These are phyloP conservation scores for Oceanodroma leucorhoa DNA, from an alignment of 2,797 vertebrate species.

Conservation along the genomic window DNA sequence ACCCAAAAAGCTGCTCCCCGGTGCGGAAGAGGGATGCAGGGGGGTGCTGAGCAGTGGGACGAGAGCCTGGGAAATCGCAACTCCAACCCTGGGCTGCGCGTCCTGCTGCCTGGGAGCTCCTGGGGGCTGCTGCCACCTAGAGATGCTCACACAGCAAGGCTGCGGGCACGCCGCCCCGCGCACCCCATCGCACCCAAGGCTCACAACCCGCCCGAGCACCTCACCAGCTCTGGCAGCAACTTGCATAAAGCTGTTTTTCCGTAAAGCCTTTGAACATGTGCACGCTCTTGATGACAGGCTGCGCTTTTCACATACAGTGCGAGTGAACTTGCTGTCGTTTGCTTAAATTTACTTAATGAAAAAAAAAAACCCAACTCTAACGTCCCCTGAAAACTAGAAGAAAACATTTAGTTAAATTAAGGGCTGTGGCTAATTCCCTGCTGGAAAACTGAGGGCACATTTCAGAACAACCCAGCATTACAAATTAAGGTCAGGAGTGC, in stretches of 20 bases:
- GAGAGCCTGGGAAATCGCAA: neutral
- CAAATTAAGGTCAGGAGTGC: neutral
- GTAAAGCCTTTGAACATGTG: neutral
- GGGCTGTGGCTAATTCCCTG: neutral
- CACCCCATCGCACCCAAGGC: neutral
- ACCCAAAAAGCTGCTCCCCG: neutral
- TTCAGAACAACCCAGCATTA: neutral
- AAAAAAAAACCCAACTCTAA: neutral
- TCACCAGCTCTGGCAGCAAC: neutral
- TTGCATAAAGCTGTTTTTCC: neutral
- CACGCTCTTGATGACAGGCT: rapidly evolving
- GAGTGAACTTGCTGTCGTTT: rapidly evolving
- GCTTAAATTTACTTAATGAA: neutral
- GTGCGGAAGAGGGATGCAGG: rapidly evolving
- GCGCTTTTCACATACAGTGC: rapidly evolving
- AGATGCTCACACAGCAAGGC: neutral
- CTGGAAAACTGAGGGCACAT: neutral
- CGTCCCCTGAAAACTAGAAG: neutral
- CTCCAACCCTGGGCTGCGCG: neutral
- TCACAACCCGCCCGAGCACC: neutral
- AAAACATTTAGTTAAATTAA: neutral
- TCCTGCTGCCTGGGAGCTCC: constrained; percentile 10
- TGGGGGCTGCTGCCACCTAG: constrained; percentile 64
- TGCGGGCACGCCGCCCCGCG: neutral
- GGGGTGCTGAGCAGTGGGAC: neutral